These are phyloP conservation scores for Pterocles burchelli DNA, from an alignment of 2,113 vertebrate genomes.

Conservation along the genomic window DNA sequence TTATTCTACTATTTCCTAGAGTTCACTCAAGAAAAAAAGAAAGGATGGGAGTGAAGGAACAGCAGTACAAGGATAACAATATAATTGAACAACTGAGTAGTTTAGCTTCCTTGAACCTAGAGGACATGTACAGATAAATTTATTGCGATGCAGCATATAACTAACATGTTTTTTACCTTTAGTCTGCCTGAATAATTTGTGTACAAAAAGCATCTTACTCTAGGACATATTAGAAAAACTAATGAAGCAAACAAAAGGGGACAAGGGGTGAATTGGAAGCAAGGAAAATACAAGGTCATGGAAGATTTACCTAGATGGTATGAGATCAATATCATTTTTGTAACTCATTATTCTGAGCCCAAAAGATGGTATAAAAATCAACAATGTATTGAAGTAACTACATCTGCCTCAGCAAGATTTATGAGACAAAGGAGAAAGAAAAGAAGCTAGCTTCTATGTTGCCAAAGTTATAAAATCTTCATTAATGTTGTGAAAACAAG, in stretches of 20 bases:
- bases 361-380: slow-evolving; percentile 69
- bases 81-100: not conserved
- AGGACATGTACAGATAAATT: not conserved
- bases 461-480: slow-evolving; percentile 48
- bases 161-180: not conserved
- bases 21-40: not conserved
- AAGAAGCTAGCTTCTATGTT: not conserved
- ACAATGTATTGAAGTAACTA: slow-evolving; percentile 71
- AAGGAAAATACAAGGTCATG: slow-evolving; percentile 65
- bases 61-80: not conserved
- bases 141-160: not conserved
- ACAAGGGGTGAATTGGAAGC: not conserved
- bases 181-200: not conserved
- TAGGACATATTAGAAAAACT: not conserved
- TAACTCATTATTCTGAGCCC: slow-evolving; percentile 61
- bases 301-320: slow-evolving; percentile 63
- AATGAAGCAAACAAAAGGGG: not conserved
- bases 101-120: not conserved
- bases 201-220: not conserved
- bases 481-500: slow-evolving; percentile 38
- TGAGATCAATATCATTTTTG: slow-evolving; percentile 73
- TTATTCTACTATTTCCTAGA: not conserved
- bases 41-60: not conserved
- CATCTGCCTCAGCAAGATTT: slow-evolving; percentile 71
- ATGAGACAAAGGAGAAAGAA: slow-evolving; percentile 46